Percentiles rank a stretch among this genome's conserved stretches.
Evolutionary conservation across 1,140 invertebrate genomes (phyloP).

Genomic region (Thaumatotibia leucotreta): DNA sequence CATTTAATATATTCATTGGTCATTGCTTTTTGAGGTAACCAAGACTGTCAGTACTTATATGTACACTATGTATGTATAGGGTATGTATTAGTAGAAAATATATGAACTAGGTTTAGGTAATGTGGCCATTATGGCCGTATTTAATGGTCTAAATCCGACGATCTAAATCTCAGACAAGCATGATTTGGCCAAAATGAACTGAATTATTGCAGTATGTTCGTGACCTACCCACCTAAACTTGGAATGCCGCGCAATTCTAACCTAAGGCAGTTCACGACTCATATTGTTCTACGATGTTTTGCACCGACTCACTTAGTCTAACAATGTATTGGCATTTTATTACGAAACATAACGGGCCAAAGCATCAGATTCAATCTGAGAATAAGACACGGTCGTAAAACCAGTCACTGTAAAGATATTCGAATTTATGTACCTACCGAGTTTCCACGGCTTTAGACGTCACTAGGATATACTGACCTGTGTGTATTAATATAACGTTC

Average conservation of each 20-base stretch:
- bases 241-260: background rate
- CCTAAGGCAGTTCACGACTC: background rate
- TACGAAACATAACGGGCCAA: background rate
- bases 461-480: background rate
- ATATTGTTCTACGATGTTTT: background rate
- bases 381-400: slow-evolving; percentile 3
- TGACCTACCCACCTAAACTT: background rate
- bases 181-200: background rate
- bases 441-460: background rate
- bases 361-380: background rate
- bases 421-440: slow-evolving; percentile 12
- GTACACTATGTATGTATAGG: too few species aligned
- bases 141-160: too few species aligned
- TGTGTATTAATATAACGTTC: background rate
- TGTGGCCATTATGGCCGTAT: too few species aligned
- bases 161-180: background rate
- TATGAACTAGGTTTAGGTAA: too few species aligned
- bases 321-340: background rate
- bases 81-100: too few species aligned
- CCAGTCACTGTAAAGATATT: slow-evolving; percentile 10
- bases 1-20: too few species aligned
- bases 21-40: too few species aligned
- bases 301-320: background rate
- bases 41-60: too few species aligned
- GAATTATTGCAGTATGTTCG: background rate